phyloP scores from a whole-genome alignment of 2,113 vertebrate genomes.

The Vidua macroura region DNA sequence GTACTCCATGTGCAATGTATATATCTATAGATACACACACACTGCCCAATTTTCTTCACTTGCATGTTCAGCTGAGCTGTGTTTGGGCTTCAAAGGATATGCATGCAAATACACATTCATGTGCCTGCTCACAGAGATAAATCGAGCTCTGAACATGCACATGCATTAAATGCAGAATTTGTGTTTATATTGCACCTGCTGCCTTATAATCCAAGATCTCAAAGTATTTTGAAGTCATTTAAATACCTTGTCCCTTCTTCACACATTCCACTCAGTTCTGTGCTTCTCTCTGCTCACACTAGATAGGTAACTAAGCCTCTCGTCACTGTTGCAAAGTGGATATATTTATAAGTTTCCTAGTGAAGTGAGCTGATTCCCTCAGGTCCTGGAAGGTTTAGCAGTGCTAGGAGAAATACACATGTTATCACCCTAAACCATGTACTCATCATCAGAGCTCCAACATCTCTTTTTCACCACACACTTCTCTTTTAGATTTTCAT shows the following conservation, averaged over 20 bases:
- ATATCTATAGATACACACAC: background rate
- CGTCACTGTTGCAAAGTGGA: background rate
- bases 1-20: background rate
- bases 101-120: rapidly evolving
- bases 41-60: background rate
- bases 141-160: background rate
- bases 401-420: background rate
- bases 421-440: rapidly evolving
- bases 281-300: background rate
- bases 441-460: background rate
- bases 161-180: background rate
- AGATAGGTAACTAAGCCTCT: background rate
- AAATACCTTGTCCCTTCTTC: background rate
- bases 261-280: background rate
- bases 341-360: background rate
- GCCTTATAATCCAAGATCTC: background rate
- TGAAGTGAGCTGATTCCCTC: background rate
- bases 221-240: background rate
- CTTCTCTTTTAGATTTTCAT: background rate
- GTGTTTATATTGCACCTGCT: background rate
- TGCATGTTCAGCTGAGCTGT: background rate
- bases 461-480: background rate
- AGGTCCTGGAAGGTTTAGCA: background rate
- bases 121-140: background rate
- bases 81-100: background rate